These are phyloP conservation scores for Stichodactyla mertensii DNA, from an alignment of 64 coral and sea anemone genomes.

Conservation along the genomic window DNA sequence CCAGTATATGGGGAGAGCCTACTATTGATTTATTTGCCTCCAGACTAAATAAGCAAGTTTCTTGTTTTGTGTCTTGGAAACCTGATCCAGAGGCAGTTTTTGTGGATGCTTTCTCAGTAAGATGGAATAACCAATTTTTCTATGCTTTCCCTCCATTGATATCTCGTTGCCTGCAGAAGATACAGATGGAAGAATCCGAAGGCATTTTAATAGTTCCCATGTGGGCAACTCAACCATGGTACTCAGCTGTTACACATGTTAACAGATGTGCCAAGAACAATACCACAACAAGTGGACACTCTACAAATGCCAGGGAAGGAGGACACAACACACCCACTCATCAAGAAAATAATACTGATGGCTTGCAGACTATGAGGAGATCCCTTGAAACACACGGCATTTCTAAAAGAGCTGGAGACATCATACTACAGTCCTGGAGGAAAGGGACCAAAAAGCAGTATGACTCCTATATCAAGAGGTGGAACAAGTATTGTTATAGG, in stretches of 20 bases:
- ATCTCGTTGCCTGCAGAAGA: conserved; percentile 24
- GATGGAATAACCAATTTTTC: not conserved
- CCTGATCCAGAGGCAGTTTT: not conserved
- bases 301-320: too few species aligned
- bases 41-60: conserved; percentile 22
- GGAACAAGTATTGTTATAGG: conserved; percentile 16
- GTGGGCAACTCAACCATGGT: too few species aligned
- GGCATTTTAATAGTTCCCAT: conserved; percentile 38
- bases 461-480: conserved; percentile 28
- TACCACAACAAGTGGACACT: too few species aligned
- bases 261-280: too few species aligned
- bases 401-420: conserved; percentile 29
- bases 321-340: too few species aligned
- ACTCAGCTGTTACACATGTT: too few species aligned
- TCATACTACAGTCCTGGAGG: conserved; percentile 54
- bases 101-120: conserved; percentile 40
- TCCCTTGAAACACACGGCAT: conserved; percentile 22
- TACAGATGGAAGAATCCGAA: conserved; percentile 9
- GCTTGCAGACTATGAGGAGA: conserved; percentile 49
- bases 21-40: conserved; percentile 54
- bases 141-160: conserved; percentile 42
- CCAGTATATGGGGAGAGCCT: not conserved
- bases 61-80: conserved; percentile 9
- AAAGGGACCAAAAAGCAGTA: conserved; percentile 32
- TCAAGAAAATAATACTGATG: not conserved